Evolutionary conservation across 1,140 invertebrate species (phyloP), one percentile per base, ranked within the genome.

Genomic region (Trypoxylus dichotomus): DNA sequence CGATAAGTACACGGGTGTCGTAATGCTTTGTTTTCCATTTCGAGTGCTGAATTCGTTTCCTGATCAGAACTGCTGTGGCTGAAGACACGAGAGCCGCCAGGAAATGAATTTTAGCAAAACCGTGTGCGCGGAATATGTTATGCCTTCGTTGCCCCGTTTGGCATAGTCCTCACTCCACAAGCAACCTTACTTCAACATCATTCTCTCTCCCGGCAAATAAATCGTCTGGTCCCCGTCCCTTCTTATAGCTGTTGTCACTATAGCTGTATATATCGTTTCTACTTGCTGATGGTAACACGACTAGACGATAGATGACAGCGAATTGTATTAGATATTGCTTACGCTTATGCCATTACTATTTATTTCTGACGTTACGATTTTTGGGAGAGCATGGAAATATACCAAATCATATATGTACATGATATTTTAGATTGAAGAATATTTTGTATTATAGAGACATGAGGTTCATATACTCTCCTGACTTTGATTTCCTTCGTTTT

Each of bases 21-120:
- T 60, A 77, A 77, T 79, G 79, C 79, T 80, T 82, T 83, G 81
- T 83, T 83, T 83, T 81, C 81, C 81, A 82, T 83, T 83, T 81
- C 76, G 80, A 82, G 79, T 80, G 76, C 79, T 79, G 80, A 79
- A 79, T 80, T 81, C 80, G 80, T 80, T 82, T 82, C 81, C 81
- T 82, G 81, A 81, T 82, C 81, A 78, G 74, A 47, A 77, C 47
- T 77, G 79, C 78, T 79, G 81, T 79, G 80, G 81, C 80, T 76
- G 80, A 82, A 83, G 81, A 82, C 82, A 80, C 79, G 79, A 77
- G 79, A 81, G 68, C 78, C 76, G 78, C 81, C 83, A 82, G 83
- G 83, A 83, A 83, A 83, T 81, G 83, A 83, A 83, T 83, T 82
- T 81, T 81, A 79, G 81, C 80, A 76, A 77, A 80, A 74, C 80